These are phyloP conservation scores for Drosophila recens DNA, from an alignment of 2,888 invertebrate species.

Conservation along the genomic window DNA sequence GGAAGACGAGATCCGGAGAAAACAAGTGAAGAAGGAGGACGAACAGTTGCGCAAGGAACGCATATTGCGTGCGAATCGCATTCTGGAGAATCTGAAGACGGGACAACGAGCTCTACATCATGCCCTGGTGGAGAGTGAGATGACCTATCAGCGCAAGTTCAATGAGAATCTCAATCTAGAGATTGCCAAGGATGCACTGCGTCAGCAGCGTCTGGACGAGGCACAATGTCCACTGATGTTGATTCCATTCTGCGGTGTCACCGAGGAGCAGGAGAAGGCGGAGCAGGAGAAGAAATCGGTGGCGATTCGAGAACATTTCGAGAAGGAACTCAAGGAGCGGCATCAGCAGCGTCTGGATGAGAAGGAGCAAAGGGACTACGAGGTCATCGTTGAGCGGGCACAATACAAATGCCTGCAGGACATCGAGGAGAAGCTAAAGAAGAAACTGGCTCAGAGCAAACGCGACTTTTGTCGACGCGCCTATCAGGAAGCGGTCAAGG, in stretches of 20 bases:
- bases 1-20: conserved; percentile 6
- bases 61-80: conserved; percentile 41
- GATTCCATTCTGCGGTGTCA: conserved; percentile 17
- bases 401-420: conserved; percentile 42
- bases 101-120: conserved; percentile 35
- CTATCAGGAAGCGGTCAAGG: not conserved
- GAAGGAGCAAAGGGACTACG: conserved; percentile 6
- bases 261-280: conserved; percentile 22
- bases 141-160: conserved; percentile 17
- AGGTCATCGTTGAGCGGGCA: conserved; percentile 53
- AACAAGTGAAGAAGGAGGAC: conserved; percentile 11
- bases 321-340: not conserved
- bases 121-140: conserved; percentile 10
- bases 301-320: not conserved
- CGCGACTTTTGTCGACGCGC: conserved; percentile 2
- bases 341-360: not conserved
- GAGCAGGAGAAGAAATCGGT: not conserved
- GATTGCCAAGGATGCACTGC: conserved; percentile 7
- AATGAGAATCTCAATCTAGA: conserved; percentile 8
- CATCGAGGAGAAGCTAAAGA: conserved; percentile 27
- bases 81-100: conserved; percentile 48
- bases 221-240: not conserved
- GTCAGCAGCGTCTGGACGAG: conserved; percentile 1
- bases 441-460: not conserved
- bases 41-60: conserved; percentile 57